Conservation (phyloP, 2,888 invertebrate genomes). For the Dioctria rufipes region DNA sequence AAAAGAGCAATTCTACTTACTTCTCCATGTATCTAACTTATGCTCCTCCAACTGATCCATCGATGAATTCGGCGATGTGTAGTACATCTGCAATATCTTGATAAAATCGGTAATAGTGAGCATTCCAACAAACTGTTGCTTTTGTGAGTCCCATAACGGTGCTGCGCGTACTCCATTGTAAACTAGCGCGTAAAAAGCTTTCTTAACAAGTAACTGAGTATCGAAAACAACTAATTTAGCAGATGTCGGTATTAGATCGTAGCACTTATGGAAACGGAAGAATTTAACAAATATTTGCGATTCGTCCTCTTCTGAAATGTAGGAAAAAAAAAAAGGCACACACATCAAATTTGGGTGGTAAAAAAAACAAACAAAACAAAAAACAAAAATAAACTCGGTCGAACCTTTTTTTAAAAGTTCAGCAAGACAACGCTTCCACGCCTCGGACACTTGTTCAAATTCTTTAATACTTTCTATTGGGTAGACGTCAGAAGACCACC, state of each 20-base stretch:
- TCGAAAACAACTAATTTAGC: conserved; percentile 99
- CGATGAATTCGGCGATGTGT: conserved; percentile 91
- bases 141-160: conserved; percentile 95
- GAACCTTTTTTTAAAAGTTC: conserved; percentile 79
- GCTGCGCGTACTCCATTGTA: conserved; percentile 99
- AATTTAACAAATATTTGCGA: conserved; percentile 98
- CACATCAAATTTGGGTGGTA: too few relatives aligned
- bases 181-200: conserved; percentile 99
- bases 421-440: conserved; percentile 83
- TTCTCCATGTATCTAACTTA: conserved; percentile 96
- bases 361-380: not conserved
- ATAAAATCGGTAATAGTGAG: conserved; percentile 99
- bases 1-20: conserved; percentile 72
- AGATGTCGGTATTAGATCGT: conserved; percentile 99
- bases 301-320: conserved; percentile 90
- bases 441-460: conserved; percentile 84
- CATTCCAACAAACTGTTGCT: conserved; percentile 97
- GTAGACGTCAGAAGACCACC: conserved; percentile 75
- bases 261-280: conserved; percentile 99
- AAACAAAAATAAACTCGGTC: not conserved
- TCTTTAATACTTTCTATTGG: conserved; percentile 89
- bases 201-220: conserved; percentile 97
- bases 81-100: conserved; percentile 97
- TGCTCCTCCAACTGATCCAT: conserved; percentile 99
- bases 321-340: conserved; percentile 1